Conservation (phyloP, 1,140 invertebrate genomes). For the Mercenaria mercenaria region DNA sequence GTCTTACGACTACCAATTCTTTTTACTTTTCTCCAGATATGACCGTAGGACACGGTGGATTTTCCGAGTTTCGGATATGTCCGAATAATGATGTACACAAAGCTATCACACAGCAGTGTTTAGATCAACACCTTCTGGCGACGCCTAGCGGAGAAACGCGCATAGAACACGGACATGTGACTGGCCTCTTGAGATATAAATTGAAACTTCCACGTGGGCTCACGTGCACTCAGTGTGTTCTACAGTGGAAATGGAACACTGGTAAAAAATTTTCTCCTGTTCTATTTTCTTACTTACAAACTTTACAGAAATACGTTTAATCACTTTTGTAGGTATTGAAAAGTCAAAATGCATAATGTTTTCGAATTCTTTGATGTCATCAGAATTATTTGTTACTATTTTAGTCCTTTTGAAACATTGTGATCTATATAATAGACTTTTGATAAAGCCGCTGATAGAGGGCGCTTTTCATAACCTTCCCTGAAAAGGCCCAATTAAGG, state of each 20-base stretch:
- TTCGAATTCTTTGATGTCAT: neutral
- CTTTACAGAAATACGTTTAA: neutral
- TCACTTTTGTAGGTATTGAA: neutral
- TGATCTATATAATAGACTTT: too few relatives aligned
- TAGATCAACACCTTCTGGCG: slow-evolving; percentile 69
- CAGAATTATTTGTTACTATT: neutral
- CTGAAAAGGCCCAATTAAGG: too few relatives aligned
- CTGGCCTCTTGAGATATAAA: neutral
- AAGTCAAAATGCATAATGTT: neutral
- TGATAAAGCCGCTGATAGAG: too few relatives aligned
- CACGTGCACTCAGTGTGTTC: slow-evolving; percentile 94
- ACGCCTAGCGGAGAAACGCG: slow-evolving; percentile 20
- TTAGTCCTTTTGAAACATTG: neutral
- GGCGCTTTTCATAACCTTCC: too few relatives aligned
- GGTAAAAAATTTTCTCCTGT: neutral
- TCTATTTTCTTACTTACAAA: neutral
- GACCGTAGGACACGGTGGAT: slow-evolving; percentile 87
- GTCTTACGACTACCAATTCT: too few relatives aligned
- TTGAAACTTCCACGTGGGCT: slow-evolving; percentile 91
- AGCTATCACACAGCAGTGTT: slow-evolving; percentile 68
- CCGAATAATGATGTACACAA: slow-evolving; percentile 87
- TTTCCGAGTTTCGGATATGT: slow-evolving; percentile 95
- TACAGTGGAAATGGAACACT: slow-evolving; percentile 95
- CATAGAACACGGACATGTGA: neutral
- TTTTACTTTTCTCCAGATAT: too few relatives aligned